Evolutionary conservation across 2,113 vertebrate genomes (phyloP), one percentile per base, ranked within the genome.

Genomic region (Hiodon alosoides): DNA sequence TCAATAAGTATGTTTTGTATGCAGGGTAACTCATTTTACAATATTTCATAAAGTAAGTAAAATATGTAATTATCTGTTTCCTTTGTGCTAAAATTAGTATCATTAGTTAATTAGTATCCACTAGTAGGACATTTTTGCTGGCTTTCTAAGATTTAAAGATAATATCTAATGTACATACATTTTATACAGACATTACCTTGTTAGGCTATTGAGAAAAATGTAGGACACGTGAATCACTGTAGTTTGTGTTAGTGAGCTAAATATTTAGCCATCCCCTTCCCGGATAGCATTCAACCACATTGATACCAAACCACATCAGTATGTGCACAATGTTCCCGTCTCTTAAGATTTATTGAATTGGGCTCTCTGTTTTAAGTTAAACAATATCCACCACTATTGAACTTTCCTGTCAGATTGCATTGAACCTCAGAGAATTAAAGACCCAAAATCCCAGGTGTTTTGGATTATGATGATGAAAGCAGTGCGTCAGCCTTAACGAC

Each of bases 361-460:
- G 5, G 8, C 13, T 14, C 31, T 9, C 13, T 8, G 2, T n/a
- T 55, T 58, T 58, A 74, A 48, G 54, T 10, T 4, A 66, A 72
- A 72, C 58, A 72, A 46, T 61, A 11, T 52, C 71, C 47, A 8
- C 7, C 31, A 8, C 9, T 10, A 67, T 11, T 4, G 53, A 67
- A 67, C 46, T 14, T 4, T 62, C 51, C 51, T 3, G 7, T 50
- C 50, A 31, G 10, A 65, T 54, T 60, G n/a, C 60, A 59, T 50
- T 10, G 53, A 14, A 50, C 58, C 54, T 68, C 53, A 50, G 61
- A 10, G n/a, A 48, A 8, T 47, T 47, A 60, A 57, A 71, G 4
- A 53, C 72, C 54, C 6, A 51, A 46, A 68, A 51, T 58, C 46
- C 46, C 73, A 75, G 73, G 73, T 75, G 73, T 68, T 59, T 7